Base-by-base conservation (phyloP, 2,113 vertebrate genomes). In the Aramus guarauna region DNA sequence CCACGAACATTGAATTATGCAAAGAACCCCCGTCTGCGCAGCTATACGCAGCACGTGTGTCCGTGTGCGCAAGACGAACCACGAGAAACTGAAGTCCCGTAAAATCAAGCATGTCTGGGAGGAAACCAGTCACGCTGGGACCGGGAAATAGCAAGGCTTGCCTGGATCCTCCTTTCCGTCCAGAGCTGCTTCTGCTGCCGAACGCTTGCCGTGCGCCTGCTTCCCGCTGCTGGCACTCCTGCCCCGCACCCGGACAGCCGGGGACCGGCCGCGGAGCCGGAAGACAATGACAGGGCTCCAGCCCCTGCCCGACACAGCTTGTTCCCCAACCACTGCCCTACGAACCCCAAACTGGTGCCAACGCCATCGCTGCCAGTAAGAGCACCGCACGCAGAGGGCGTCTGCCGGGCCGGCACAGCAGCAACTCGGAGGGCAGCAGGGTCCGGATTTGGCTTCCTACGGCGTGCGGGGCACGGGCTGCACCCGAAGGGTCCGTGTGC, bases 281-380 rank as follows among this genome's bases (percentile, higher is more conserved):
- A 10, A 15, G 48, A 23, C 1, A 3, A 18, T 2, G 7, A 6
- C 41, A 24, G 2, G 1, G 53, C 47, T n/a, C 73, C n/a, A 39
- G 32, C 11, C 56, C 56, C 6, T 0, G 36, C 34, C 9, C 0
- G 6, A 20, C 26, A 13, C 10, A 5, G 45, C 45, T 30, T 13
- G 32, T 2, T 50, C 43, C 53, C 47, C 34, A 27, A 4, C 43
- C 30, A 2, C 29, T 9, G 48, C 43, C 60, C 83, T 11, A 15
- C 5, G 2, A 26, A 41, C 26, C 15, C 23, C 2, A 45, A 43
- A 16, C 24, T 2, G 4, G n/a, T 3, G 32, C 50, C 50, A 55
- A 15, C 5, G 3, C 24, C 24, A 11, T 2, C 41, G 1, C 15
- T 3, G 3, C 50, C 41, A 23, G 52, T 6, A 3, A 11, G 34